These are phyloP conservation scores for Chelonia mydas DNA, from an alignment of 2,797 vertebrate genomes.

Conservation along the genomic window DNA sequence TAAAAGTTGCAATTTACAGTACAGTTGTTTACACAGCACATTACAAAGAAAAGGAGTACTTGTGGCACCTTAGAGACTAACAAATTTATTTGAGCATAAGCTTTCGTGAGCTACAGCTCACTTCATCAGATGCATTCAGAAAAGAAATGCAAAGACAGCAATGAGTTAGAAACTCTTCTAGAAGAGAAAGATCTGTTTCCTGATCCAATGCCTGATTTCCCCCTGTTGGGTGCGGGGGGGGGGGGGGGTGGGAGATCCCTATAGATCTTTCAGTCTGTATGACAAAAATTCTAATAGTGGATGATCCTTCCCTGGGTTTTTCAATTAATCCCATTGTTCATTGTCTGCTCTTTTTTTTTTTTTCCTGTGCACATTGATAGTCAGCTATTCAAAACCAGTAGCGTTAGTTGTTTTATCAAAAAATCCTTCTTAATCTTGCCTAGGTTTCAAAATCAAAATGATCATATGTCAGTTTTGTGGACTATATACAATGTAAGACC, in stretches of 20 bases:
- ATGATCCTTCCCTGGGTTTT: background rate
- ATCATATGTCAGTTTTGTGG: background rate
- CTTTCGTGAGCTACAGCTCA: no score
- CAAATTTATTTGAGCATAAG: no score
- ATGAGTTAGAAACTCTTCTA: background rate
- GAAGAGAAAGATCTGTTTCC: background rate
- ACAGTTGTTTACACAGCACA: background rate
- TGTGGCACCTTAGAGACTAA: no score
- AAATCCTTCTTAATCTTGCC: background rate
- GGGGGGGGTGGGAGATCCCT: background rate
- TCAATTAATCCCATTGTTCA: background rate
- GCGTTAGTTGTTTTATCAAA: background rate
- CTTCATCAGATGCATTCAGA: no score
- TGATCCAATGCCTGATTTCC: background rate
- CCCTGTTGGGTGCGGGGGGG: background rate
- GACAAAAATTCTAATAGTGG: background rate
- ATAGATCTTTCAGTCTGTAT: background rate
- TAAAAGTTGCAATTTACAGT: background rate
- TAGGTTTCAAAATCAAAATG: background rate
- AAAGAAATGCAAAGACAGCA: background rate
- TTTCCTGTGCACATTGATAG: background rate
- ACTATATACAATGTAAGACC: background rate
- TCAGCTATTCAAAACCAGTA: fast-evolving
- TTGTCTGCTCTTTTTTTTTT: fast-evolving
- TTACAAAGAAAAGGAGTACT: background rate